phyloP scores from a whole-genome alignment of 1,140 invertebrate species.

The Cardiocondyla obscurior region DNA sequence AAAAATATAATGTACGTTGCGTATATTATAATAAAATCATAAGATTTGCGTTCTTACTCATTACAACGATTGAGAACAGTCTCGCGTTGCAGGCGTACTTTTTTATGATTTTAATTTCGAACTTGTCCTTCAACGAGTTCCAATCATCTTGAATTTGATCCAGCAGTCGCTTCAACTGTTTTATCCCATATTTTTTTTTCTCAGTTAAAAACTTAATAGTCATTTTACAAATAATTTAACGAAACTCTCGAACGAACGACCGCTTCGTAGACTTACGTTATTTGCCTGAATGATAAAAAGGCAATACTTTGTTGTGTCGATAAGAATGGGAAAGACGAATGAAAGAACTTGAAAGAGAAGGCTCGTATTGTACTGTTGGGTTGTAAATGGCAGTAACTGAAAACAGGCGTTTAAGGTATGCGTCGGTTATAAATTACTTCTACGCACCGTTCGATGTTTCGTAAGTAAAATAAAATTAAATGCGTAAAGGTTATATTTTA shows the following conservation, averaged over 20 bases:
- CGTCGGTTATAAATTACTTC: background rate
- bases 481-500: too few species aligned
- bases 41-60: background rate
- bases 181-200: background rate
- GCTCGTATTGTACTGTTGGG: background rate
- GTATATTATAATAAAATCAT: background rate
- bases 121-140: conserved; percentile 20
- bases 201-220: conserved; percentile 4
- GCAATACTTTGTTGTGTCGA: conserved; percentile 14
- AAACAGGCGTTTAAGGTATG: background rate
- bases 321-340: background rate
- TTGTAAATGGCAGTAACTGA: conserved; percentile 18
- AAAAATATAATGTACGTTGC: background rate
- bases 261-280: background rate
- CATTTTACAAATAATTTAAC: background rate
- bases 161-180: conserved; percentile 13
- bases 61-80: background rate
- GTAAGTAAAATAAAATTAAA: background rate
- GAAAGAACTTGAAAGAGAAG: background rate
- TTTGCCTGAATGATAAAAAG: conserved; percentile 9
- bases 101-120: conserved; percentile 41
- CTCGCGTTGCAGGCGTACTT: background rate
- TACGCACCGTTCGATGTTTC: background rate
- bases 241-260: background rate
- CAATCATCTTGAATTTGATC: conserved; percentile 25